These are phyloP conservation scores for Ecdyonurus torrentis DNA, from an alignment of 2,888 invertebrate genomes.

Conservation along the genomic window DNA sequence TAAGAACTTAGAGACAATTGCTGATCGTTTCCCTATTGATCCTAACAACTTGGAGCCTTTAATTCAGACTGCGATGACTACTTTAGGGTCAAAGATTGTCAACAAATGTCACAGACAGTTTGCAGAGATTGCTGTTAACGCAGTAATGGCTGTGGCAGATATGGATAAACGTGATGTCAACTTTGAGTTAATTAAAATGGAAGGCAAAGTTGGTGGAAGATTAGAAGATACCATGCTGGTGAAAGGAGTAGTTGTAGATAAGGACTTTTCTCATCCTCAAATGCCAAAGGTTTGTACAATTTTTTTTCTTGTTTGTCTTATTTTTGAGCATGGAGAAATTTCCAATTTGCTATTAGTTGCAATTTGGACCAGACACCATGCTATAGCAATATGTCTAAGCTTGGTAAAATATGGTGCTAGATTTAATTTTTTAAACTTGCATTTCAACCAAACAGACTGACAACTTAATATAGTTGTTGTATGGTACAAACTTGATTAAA, in stretches of 20 bases:
- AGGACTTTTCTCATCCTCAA: constrained; percentile 98
- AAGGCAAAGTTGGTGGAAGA: constrained; percentile 91
- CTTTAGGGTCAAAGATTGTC: constrained; percentile 94
- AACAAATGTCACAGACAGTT: constrained; percentile 94
- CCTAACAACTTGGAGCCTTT: constrained; percentile 70
- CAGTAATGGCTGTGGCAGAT: constrained; percentile 91
- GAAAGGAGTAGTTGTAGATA: constrained; percentile 93
- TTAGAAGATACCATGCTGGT: constrained; percentile 95
- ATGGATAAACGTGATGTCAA: constrained; percentile 88
- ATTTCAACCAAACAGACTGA: no score
- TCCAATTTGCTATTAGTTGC: no score
- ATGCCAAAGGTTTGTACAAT: constrained; percentile 99
- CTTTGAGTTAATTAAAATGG: constrained; percentile 97
- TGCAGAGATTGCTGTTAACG: constrained; percentile 98
- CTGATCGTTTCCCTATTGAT: constrained; percentile 78
- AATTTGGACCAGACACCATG: no score
- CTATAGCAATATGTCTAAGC: no score
- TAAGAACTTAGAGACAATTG: constrained; percentile 70
- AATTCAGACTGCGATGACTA: constrained; percentile 93
- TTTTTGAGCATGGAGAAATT: no score
- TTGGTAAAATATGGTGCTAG: no score
- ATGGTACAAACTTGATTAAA: no score
- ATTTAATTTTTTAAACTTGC: no score
- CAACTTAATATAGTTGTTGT: no score
- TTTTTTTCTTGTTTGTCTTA: no score